Conservation (phyloP, 2,113 vertebrate genomes). For the Campylorhamphus procurvoides region DNA sequence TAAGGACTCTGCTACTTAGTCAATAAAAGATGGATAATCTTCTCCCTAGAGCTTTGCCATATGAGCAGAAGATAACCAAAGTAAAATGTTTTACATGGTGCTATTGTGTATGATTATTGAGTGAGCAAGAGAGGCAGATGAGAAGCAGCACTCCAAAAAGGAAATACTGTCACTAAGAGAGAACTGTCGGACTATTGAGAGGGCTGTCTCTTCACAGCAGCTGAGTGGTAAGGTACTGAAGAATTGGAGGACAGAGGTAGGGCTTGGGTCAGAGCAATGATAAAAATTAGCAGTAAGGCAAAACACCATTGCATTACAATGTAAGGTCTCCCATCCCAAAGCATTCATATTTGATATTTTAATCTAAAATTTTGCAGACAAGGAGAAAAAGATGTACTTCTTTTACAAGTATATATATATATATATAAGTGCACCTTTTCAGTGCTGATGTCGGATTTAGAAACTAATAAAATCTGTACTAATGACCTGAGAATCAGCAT, state of each 20-base stretch:
- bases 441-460: not conserved
- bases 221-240: not conserved
- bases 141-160: not conserved
- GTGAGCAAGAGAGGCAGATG: not conserved
- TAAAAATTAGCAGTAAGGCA: not conserved
- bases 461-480: not conserved
- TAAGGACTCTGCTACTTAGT: conserved; percentile 14
- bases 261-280: not conserved
- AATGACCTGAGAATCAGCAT: not conserved
- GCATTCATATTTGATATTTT: not conserved
- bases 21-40: conserved; percentile 39
- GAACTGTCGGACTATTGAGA: not conserved
- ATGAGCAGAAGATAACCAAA: conserved; percentile 38
- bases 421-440: not conserved
- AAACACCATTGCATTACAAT: not conserved
- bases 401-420: not conserved
- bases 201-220: not conserved
- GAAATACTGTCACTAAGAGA: not conserved
- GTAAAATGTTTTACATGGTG: conserved; percentile 37
- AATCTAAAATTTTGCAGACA: not conserved
- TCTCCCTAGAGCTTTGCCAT: conserved; percentile 21
- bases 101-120: not conserved
- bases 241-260: not conserved
- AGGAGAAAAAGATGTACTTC: not conserved
- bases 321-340: not conserved